Evolutionary conservation across 2,797 vertebrate species (phyloP).

Genomic region (Synanceia verrucosa): DNA sequence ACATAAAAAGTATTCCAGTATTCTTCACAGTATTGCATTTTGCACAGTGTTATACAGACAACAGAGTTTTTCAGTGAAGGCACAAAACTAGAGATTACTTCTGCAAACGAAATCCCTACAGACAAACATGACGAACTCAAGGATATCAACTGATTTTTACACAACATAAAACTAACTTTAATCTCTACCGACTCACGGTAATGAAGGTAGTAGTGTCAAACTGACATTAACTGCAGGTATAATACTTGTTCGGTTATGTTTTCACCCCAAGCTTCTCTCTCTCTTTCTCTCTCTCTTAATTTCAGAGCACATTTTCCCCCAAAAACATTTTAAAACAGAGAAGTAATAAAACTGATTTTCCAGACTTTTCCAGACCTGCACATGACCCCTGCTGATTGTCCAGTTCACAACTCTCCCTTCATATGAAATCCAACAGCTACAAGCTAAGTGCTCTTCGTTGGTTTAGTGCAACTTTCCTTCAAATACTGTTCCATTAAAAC

Average conservation of each 20-base stretch:
- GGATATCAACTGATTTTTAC: conserved; percentile 43
- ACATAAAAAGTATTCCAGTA: conserved; percentile 49
- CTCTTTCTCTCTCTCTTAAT: not conserved
- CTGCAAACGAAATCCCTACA: conserved; percentile 60
- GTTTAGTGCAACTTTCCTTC: conserved; percentile 62
- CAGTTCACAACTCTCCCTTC: not conserved
- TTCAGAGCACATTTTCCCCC: not conserved
- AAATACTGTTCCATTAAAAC: conserved; percentile 36
- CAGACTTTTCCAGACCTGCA: conserved; percentile 11
- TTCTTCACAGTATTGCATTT: conserved; percentile 75
- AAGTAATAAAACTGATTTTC: not conserved
- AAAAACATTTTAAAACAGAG: conserved; percentile 13
- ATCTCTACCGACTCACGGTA: conserved; percentile 30
- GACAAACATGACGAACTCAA: conserved; percentile 40
- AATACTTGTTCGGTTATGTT: conserved; percentile 16
- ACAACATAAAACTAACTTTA: conserved; percentile 35
- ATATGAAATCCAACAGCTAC: conserved; percentile 2
- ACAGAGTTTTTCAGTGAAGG: conserved; percentile 74
- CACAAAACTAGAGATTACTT: conserved; percentile 75
- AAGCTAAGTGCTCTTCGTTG: conserved; percentile 21
- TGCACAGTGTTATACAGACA: conserved; percentile 75
- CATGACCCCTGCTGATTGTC: conserved; percentile 59
- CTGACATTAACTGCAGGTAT: conserved; percentile 8
- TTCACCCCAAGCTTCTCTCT: not conserved
- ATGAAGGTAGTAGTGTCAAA: conserved; percentile 36